These are phyloP conservation scores for Cistogaster globosa DNA, from an alignment of 2,888 invertebrate genomes.

Conservation along the genomic window DNA sequence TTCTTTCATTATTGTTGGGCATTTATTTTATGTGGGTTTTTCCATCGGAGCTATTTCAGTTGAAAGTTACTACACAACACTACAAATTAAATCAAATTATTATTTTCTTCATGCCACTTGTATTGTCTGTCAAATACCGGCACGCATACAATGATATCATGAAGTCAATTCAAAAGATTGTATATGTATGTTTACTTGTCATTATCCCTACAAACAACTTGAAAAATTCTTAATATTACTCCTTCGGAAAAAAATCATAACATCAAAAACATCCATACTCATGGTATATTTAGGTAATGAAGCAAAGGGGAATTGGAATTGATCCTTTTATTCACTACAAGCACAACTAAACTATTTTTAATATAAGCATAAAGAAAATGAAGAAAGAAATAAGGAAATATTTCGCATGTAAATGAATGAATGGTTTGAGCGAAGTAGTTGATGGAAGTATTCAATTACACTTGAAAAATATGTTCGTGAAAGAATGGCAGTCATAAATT, in stretches of 20 bases:
- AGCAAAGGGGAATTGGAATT: not conserved
- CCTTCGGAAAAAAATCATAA: slow-evolving; percentile 25
- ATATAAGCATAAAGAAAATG: slow-evolving; percentile 10
- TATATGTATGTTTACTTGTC: slow-evolving; percentile 15
- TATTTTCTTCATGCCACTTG: no score
- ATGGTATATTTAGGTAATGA: not conserved
- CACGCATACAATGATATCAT: not conserved
- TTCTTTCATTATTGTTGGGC: no score
- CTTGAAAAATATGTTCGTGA: not conserved
- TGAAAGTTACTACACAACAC: no score
- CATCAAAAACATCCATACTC: slow-evolving; percentile 44
- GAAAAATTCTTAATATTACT: slow-evolving; percentile 46
- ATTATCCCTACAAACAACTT: slow-evolving; percentile 54
- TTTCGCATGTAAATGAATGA: slow-evolving; percentile 21
- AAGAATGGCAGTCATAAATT: not conserved
- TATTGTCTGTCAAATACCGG: slow-evolving; percentile 9
- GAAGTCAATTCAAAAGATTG: slow-evolving; percentile 13
- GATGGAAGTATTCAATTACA: not conserved
- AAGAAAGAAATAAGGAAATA: slow-evolving; percentile 31
- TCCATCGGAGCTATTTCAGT: no score
- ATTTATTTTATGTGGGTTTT: no score
- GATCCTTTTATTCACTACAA: not conserved
- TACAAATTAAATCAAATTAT: no score
- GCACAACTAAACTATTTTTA: not conserved
- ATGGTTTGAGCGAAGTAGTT: not conserved